These are phyloP conservation scores for Lethocerus indicus DNA, from an alignment of 1,140 invertebrate species.

Conservation along the genomic window DNA sequence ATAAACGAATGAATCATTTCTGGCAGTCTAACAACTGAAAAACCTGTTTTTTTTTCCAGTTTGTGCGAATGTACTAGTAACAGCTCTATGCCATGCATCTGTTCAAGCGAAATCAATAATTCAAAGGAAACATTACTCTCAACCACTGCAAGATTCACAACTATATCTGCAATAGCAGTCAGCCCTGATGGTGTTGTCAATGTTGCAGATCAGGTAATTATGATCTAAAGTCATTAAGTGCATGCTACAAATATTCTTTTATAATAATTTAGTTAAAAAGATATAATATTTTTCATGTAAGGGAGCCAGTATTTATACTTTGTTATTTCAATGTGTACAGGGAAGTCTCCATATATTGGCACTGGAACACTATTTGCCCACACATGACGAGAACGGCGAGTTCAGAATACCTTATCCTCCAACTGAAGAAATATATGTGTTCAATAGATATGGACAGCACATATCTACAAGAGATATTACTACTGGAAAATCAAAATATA, in stretches of 20 bases:
- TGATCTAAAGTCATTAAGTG: slow-evolving; percentile 25
- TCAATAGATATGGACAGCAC: slow-evolving; percentile 89
- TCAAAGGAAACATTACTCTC: slow-evolving; percentile 58
- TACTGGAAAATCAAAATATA: slow-evolving; percentile 80
- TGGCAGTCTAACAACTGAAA: background rate
- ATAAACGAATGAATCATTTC: background rate
- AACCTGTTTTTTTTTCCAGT: slow-evolving; percentile 13
- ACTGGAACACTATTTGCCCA: slow-evolving; percentile 74
- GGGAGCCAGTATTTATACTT: no score
- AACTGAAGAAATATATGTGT: slow-evolving; percentile 84
- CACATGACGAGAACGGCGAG: slow-evolving; percentile 75
- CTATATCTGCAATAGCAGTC: slow-evolving; percentile 81
- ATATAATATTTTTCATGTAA: no score
- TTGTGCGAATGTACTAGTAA: slow-evolving; percentile 18
- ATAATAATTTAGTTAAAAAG: background rate
- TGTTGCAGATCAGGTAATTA: slow-evolving; percentile 72
- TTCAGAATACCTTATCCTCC: slow-evolving; percentile 84
- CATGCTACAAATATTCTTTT: background rate
- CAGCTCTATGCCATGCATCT: slow-evolving; percentile 23
- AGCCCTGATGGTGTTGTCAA: slow-evolving; percentile 87
- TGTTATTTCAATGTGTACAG: slow-evolving; percentile 22
- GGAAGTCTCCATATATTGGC: slow-evolving; percentile 71
- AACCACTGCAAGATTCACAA: slow-evolving; percentile 75
- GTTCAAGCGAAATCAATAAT: slow-evolving; percentile 16
- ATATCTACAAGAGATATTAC: slow-evolving; percentile 82